Evolutionary conservation across 2,797 vertebrate genomes (phyloP), one percentile per base, ranked within the genome.

Genomic region (Scomberomorus guttatus): DNA sequence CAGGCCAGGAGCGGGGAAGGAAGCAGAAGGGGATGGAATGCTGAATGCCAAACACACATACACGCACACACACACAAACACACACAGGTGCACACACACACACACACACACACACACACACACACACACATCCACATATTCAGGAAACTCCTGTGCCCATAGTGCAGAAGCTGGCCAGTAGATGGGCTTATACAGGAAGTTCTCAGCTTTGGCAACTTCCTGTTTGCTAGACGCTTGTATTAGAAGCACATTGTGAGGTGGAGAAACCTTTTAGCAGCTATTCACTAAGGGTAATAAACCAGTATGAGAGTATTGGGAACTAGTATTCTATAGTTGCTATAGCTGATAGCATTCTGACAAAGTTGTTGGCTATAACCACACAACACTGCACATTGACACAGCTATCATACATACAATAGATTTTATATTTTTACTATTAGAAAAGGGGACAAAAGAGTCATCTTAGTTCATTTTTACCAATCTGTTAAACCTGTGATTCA

Each of bases 131-230:
- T 74, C 74, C 63, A 77, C 50, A 34, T 46, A 71, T 69, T 63
- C 72, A 81, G 80, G 81, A 89, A 90, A 80, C 87, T 80, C 50
- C 56, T 76, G 76, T 84, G 86, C 87, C 84, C 85, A 77, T 70
- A 74, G 75, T 77, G 77, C 81, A 89, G 69, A 76, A 80, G 61
- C 83, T 75, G 76, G 85, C 75, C 79, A 72, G 80, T 91, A 82
- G 87, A 94, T 92, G 83, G 92, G 87, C 82, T 84, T 72, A 90
- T 90, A 89, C 92, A 94, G 94, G 95, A 96, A 93, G 92, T 94
- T 95, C 94, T 95, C 94, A 92, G 92, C 93, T 90, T 83, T 92
- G 91, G 91, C 92, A 79, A 73, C 89, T 94, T 96, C 95, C 95
- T 95, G 94, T 95, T 95, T 94, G 92, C 86, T 86, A 61, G 89